phyloP scores from a whole-genome alignment of 2,797 vertebrate species.

The Clarias platycephalus region DNA sequence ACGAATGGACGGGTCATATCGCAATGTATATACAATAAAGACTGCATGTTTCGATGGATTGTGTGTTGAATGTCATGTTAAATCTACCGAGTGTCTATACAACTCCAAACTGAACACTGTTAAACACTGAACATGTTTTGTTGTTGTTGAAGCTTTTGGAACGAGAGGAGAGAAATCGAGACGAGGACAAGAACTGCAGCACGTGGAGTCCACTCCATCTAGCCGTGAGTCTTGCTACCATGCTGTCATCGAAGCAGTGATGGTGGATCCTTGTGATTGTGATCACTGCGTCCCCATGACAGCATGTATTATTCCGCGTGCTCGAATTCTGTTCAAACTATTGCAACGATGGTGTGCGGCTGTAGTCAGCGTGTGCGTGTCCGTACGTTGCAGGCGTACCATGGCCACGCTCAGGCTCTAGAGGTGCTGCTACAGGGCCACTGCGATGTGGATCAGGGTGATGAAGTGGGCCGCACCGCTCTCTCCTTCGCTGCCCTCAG shows the following conservation, averaged over 20 bases:
- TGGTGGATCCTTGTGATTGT: neutral
- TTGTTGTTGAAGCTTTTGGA: constrained; percentile 83
- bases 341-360: neutral
- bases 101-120: neutral
- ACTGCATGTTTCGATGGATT: neutral
- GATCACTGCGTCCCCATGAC: neutral
- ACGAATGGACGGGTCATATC: constrained; percentile 12
- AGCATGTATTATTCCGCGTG: neutral
- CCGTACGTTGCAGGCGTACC: constrained; percentile 81
- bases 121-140: neutral
- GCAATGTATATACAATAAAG: neutral
- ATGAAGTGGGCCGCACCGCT: constrained; percentile 87
- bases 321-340: neutral
- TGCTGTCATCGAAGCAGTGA: neutral
- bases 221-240: constrained; percentile 79
- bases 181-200: constrained; percentile 75
- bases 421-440: constrained; percentile 88
- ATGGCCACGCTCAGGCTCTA: constrained; percentile 93
- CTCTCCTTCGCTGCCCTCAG: constrained; percentile 87
- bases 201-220: constrained; percentile 91
- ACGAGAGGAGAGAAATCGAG: constrained; percentile 78
- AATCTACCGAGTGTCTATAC: neutral
- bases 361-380: neutral
- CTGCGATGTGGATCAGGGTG: constrained; percentile 86
- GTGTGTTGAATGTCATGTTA: neutral